A percentile compares a stretch with the other conserved stretches of the same genome.
These are phyloP conservation scores for Sphinx pinastri DNA, from an alignment of 2,888 invertebrate genomes.

Conservation along the genomic window DNA sequence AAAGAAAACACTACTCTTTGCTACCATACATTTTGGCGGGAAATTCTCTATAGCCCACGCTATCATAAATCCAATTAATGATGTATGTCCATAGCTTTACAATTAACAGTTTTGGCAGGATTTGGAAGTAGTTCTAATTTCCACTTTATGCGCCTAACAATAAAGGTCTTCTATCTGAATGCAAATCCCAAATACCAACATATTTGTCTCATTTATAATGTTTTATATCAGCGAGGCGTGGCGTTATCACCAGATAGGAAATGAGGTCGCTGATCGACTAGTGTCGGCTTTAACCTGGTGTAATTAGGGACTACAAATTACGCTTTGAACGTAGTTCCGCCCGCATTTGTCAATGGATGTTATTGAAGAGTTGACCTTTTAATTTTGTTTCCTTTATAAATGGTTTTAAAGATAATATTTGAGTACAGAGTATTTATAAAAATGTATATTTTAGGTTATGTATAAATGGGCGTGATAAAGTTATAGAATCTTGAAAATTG, in stretches of 20 bases:
- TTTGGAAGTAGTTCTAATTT: not conserved
- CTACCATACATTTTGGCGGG: too few relatives aligned
- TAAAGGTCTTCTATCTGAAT: not conserved
- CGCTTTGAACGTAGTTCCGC: not conserved
- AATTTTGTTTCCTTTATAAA: not conserved
- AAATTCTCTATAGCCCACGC: too few relatives aligned
- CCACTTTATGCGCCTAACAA: not conserved
- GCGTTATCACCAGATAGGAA: constrained; percentile 68
- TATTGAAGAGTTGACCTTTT: not conserved
- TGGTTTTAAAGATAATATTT: not conserved
- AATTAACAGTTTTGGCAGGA: too few relatives aligned
- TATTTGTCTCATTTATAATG: constrained; percentile 15
- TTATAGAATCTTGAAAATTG: too few relatives aligned
- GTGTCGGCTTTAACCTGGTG: not conserved
- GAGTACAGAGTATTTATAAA: not conserved
- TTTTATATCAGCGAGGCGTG: constrained; percentile 56
- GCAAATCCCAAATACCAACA: constrained; percentile 12
- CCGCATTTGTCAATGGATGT: not conserved
- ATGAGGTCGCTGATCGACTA: constrained; percentile 57
- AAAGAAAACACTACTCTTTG: too few relatives aligned
- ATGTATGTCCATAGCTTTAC: too few relatives aligned
- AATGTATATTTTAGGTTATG: not conserved
- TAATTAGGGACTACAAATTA: not conserved
- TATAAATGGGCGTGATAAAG: too few relatives aligned
- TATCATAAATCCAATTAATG: too few relatives aligned